Conservation (phyloP, 37 sponge, comb jelly and placozoan genomes). For the Beroe ovata region DNA sequence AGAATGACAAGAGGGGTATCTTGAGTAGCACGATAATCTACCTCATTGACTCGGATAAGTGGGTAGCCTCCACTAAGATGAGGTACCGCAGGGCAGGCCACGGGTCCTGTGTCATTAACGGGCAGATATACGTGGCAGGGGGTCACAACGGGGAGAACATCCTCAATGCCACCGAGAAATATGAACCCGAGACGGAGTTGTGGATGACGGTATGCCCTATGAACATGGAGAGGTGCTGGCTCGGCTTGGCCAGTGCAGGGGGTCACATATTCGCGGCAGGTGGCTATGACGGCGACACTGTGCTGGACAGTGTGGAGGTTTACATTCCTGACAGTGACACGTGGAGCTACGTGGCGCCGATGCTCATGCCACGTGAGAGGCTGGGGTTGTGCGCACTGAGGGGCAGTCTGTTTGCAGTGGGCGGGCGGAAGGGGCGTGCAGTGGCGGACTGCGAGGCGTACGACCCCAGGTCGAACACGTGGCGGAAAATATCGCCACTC, state of each 20-base stretch:
- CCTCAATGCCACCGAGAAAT: conserved; percentile 44
- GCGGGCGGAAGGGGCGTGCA: conserved; percentile 49
- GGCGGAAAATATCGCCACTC: conserved; percentile 38
- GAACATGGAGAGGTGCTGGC: conserved; percentile 68
- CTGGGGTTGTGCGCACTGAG: conserved; percentile 50
- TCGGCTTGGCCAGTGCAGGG: conserved; percentile 41
- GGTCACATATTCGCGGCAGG: conserved; percentile 65
- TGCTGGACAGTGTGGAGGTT: conserved; percentile 66
- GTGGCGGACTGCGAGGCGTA: conserved; percentile 60
- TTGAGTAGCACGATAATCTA: conserved; percentile 58
- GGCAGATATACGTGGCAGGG: conserved; percentile 45
- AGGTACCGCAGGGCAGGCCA: conserved; percentile 34
- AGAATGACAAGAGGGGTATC: conserved; percentile 55
- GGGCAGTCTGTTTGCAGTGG: conserved; percentile 23
- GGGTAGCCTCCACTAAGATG: conserved; percentile 67
- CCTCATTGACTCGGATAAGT: conserved; percentile 38
- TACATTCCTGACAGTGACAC: conserved; percentile 46
- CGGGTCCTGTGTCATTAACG: conserved; percentile 65
- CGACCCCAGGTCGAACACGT: conserved; percentile 31
- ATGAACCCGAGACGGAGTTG: conserved; percentile 40
- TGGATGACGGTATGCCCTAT: conserved; percentile 60
- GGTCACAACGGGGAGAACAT: conserved; percentile 66
- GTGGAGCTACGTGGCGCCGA: conserved; percentile 63
- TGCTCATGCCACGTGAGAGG: conserved; percentile 64
- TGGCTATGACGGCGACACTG: conserved; percentile 50